These are phyloP conservation scores for Epirrhoe tristata DNA, from an alignment of 2,888 invertebrate genomes.

Conservation along the genomic window DNA sequence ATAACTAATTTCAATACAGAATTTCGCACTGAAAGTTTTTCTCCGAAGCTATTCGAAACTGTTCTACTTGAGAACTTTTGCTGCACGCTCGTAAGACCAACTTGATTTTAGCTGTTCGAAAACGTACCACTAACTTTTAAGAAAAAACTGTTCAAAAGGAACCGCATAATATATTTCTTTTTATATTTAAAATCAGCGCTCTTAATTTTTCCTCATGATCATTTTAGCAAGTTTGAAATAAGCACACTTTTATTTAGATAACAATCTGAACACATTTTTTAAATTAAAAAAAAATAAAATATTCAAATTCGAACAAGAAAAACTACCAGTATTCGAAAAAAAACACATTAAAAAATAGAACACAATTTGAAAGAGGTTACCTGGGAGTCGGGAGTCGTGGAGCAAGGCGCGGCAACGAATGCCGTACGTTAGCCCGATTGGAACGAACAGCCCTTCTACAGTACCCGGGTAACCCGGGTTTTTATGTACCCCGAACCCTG, in stretches of 20 bases:
- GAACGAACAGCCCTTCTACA: conserved; percentile 42
- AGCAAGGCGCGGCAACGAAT: conserved; percentile 64
- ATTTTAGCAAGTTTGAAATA: neutral
- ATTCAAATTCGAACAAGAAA: conserved; percentile 11
- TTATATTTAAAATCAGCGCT: too few relatives aligned
- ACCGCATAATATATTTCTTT: neutral
- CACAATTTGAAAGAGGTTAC: conserved; percentile 33
- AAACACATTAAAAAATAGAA: conserved; percentile 29
- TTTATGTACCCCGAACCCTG: conserved; percentile 47
- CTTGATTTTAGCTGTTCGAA: conserved; percentile 19
- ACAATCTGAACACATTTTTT: neutral
- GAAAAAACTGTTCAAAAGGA: neutral
- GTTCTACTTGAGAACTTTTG: conserved; percentile 32
- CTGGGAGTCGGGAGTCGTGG: conserved; percentile 58
- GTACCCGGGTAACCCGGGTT: too few relatives aligned
- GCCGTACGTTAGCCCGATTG: conserved; percentile 64
- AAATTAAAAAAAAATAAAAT: neutral
- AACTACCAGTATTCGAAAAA: conserved; percentile 1
- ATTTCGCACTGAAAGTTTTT: conserved; percentile 27
- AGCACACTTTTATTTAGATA: neutral
- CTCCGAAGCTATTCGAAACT: conserved; percentile 20
- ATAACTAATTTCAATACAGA: conserved; percentile 23
- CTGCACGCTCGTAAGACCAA: conserved; percentile 19
- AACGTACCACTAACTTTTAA: neutral
- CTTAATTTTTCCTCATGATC: too few relatives aligned